Conservation (phyloP, 2,797 vertebrate species). For the Gorsachius magnificus region DNA sequence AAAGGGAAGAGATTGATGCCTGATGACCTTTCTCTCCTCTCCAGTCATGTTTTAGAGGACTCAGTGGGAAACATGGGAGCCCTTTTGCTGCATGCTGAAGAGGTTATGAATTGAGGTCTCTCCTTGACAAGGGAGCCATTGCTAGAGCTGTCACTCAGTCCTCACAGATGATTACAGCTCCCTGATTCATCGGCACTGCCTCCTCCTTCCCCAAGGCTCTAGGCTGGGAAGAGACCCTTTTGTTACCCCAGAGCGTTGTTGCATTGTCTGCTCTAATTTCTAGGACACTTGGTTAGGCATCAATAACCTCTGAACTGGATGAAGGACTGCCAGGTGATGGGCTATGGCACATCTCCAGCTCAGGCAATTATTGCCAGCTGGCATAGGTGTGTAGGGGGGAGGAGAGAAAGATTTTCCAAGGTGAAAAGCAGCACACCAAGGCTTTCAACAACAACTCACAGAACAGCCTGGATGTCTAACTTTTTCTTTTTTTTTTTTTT, state of each 20-base stretch:
- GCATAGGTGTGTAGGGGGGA: not conserved
- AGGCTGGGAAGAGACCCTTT: not conserved
- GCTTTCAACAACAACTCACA: not conserved
- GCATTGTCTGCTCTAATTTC: not conserved
- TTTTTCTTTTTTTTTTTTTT: not conserved
- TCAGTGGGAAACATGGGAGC: not conserved
- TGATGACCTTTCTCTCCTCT: not conserved
- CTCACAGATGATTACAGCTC: fast-evolving
- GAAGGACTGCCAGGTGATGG: not conserved
- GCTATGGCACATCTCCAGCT: not conserved
- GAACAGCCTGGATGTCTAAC: not conserved
- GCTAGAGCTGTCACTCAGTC: not conserved
- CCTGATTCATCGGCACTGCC: not conserved
- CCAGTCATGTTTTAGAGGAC: not conserved
- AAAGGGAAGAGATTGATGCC: not conserved
- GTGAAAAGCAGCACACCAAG: not conserved
- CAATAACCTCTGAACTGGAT: not conserved
- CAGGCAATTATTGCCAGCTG: not conserved
- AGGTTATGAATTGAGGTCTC: not conserved
- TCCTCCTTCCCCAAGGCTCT: not conserved
- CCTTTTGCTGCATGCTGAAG: not conserved
- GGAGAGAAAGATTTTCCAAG: not conserved
- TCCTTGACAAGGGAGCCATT: not conserved
- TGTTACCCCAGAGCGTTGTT: fast-evolving
- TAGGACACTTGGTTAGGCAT: not conserved